phyloP scores from a whole-genome alignment of 2,113 vertebrate genomes.

The Uria lomvia region DNA sequence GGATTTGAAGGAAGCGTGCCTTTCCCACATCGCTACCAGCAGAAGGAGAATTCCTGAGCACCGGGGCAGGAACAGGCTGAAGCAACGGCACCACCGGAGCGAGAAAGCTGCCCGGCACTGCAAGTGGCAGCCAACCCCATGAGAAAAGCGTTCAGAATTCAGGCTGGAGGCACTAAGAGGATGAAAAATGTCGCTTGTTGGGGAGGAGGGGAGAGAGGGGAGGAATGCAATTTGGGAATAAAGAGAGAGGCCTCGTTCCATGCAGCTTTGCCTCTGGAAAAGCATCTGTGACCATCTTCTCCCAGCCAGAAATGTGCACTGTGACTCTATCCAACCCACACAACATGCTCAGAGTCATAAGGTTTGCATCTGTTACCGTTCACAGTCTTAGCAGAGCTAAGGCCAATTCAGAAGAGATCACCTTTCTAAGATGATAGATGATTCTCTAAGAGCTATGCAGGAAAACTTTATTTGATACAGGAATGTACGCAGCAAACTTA shows the following conservation, averaged over 20 bases:
- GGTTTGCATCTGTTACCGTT: background rate
- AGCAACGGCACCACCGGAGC: background rate
- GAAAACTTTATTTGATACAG: background rate
- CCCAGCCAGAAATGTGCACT: background rate
- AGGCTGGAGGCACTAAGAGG: background rate
- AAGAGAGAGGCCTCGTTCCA: background rate
- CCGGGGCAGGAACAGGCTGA: background rate
- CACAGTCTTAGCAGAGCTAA: background rate
- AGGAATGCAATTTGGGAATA: background rate
- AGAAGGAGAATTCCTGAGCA: background rate
- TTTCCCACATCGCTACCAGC: background rate
- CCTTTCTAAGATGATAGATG: background rate
- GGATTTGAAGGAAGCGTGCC: background rate
- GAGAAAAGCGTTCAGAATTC: background rate
- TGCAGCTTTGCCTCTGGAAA: constrained; percentile 18
- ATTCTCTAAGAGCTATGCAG: background rate
- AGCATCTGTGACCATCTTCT: constrained; percentile 13
- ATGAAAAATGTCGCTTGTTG: background rate
- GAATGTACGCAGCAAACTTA: background rate
- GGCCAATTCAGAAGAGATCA: background rate
- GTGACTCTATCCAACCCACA: background rate
- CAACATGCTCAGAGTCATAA: background rate
- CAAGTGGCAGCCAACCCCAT: background rate
- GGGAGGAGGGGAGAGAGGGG: background rate
- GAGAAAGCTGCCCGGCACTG: background rate